Evolutionary conservation across 1,140 invertebrate species (phyloP).

Genomic region (Temnothorax nylanderi): DNA sequence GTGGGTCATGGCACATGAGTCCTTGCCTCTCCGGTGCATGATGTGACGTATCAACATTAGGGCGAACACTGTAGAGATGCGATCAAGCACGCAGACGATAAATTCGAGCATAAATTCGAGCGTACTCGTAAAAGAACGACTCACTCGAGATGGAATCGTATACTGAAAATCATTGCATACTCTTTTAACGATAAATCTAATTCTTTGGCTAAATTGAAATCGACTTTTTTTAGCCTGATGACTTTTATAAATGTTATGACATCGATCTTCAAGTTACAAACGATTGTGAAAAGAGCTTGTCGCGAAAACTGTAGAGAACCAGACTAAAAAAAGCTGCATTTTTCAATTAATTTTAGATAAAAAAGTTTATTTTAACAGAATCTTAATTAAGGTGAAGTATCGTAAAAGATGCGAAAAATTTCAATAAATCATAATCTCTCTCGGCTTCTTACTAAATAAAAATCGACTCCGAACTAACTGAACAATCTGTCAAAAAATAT

Average conservation of each 20-base stretch:
- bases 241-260: not conserved
- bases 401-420: not conserved
- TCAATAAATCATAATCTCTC: not conserved
- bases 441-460: not conserved
- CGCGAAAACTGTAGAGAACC: not conserved
- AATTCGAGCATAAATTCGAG: not conserved
- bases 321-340: not conserved
- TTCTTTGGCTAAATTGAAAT: not conserved
- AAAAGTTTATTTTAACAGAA: not conserved
- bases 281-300: not conserved
- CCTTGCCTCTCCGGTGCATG: conserved; percentile 40
- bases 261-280: not conserved
- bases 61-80: not conserved
- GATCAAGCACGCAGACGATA: not conserved
- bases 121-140: not conserved
- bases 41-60: conserved; percentile 46
- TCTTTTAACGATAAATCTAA: not conserved
- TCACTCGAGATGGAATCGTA: not conserved
- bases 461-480: not conserved
- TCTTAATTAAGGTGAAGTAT: not conserved
- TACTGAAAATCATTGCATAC: not conserved
- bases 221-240: not conserved
- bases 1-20: conserved; percentile 61
- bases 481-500: not conserved
- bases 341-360: not conserved